Evolutionary conservation across 1,140 invertebrate species (phyloP).

Genomic region (Zophobas morio): DNA sequence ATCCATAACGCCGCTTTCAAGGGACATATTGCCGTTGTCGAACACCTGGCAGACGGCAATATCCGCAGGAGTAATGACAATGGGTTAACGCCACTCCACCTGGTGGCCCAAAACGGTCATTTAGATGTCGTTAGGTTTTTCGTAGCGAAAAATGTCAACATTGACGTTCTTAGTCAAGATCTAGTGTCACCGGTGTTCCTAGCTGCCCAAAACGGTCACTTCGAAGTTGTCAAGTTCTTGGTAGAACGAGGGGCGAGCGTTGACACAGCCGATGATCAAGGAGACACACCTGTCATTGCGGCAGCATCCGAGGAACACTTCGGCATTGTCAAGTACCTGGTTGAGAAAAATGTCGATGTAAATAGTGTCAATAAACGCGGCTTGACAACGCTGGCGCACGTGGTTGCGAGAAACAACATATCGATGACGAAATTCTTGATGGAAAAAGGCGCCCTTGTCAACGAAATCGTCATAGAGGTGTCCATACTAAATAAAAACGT

Average conservation of each 20-base stretch:
- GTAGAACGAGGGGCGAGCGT: constrained; percentile 47
- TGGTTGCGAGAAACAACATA: too few species aligned
- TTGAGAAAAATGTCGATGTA: too few species aligned
- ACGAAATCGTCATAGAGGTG: too few species aligned
- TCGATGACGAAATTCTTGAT: too few species aligned
- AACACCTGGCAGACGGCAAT: constrained; percentile 38
- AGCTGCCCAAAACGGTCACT: constrained; percentile 41
- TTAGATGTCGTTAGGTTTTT: constrained; percentile 48
- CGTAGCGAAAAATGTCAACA: constrained; percentile 40
- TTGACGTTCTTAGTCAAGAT: constrained; percentile 48
- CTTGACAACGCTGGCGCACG: too few species aligned
- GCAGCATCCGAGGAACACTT: too few species aligned
- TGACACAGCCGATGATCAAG: too few species aligned
- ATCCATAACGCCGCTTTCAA: constrained; percentile 46
- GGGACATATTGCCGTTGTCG: constrained; percentile 49
- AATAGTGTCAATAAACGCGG: too few species aligned
- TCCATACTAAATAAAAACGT: too few species aligned
- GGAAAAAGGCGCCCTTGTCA: too few species aligned
- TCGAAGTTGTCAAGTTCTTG: constrained; percentile 50
- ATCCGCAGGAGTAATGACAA: constrained; percentile 30
- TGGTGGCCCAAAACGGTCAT: constrained; percentile 45
- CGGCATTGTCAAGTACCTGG: too few species aligned
- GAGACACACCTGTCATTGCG: too few species aligned
- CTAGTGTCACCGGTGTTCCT: constrained; percentile 44
- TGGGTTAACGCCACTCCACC: constrained; percentile 36